Evolutionary conservation across 2,888 invertebrate genomes (phyloP), one percentile per base, ranked within the genome.

Genomic region (Epirrhoe alternata): DNA sequence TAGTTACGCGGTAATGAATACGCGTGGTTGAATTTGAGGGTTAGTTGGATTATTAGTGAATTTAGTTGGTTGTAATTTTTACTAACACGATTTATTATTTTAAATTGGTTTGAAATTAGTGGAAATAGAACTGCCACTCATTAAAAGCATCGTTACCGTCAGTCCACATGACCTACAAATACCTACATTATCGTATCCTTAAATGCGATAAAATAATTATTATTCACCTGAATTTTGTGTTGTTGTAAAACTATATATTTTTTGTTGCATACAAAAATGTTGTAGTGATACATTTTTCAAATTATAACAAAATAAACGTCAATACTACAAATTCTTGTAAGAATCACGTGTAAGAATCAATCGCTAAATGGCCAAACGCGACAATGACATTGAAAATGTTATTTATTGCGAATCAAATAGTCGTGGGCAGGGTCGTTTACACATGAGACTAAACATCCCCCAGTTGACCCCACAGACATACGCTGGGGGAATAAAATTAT

Each of bases 401-500:
- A 89, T 89, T 86, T 88, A 90, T 88, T 86, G 80, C 76, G 79
- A 84, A 89, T 89, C 86, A 88, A 90, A 90, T 89, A 80, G 88
- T 82, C 80, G 76, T 80, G 78, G 79, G 81, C 81, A 77, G 78
- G 80, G 86, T 84, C 87, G 87, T 89, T 91, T 90, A 90, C 84
- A 87, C 84, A 84, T 76, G 79, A 83, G 83, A 81, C 84, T 84
- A 86, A 84, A 82, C 84, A 85, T 85, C 87, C 85, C 84, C 77
- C 71, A 81, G 76, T 76, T 80, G 81, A 83, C 83, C 86, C 84
- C 77, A 74, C 66, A 69, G 73, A 69, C 62, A 65, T 73, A 73
- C 70, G 74, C 76, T 74, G 82, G 90, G 91, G 91, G 91, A 89
- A 89, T 90, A 86, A 88, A 86, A 90, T 89, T 89, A 90, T 88